Evolutionary conservation across 2,113 vertebrate species (phyloP).

Genomic region (Psilopsiagon aymara): DNA sequence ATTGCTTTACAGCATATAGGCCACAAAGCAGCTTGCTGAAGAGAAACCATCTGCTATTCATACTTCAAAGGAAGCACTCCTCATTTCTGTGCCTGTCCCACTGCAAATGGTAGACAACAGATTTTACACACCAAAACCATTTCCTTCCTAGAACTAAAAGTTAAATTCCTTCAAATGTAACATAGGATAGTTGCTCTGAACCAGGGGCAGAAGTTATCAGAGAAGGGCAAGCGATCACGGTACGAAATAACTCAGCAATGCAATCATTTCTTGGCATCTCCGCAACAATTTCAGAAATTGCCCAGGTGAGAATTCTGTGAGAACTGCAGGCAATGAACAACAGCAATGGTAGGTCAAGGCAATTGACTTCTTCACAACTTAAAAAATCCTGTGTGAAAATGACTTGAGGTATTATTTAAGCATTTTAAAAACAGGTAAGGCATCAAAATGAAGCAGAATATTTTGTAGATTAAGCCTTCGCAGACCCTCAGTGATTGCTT

Average conservation of each 20-base stretch:
- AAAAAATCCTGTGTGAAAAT: conserved; percentile 29
- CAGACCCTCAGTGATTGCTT: conserved; percentile 5
- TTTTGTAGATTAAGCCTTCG: neutral
- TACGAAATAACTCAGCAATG: neutral
- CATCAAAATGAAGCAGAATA: neutral
- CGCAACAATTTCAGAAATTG: neutral
- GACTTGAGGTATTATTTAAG: conserved; percentile 15
- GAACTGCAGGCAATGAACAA: neutral
- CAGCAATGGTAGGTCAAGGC: conserved; percentile 40
- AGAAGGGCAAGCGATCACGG: neutral
- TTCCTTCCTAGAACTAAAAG: neutral
- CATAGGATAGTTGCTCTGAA: neutral
- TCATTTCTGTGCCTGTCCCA: rapidly evolving
- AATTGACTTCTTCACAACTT: conserved; percentile 26
- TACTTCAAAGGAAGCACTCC: neutral
- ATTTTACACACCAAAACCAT: neutral
- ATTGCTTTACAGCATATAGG: rapidly evolving
- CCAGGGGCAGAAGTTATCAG: neutral
- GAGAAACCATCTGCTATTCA: neutral
- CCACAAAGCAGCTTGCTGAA: neutral
- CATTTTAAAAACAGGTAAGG: conserved; percentile 28
- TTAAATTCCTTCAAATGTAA: neutral
- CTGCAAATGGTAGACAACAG: neutral
- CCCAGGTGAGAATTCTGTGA: neutral
- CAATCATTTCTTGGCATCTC: neutral